A percentile compares a stretch with the other conserved stretches of the same genome.
Evolutionary conservation across 2,888 invertebrate species (phyloP).

Genomic region (Sphinx pinastri): DNA sequence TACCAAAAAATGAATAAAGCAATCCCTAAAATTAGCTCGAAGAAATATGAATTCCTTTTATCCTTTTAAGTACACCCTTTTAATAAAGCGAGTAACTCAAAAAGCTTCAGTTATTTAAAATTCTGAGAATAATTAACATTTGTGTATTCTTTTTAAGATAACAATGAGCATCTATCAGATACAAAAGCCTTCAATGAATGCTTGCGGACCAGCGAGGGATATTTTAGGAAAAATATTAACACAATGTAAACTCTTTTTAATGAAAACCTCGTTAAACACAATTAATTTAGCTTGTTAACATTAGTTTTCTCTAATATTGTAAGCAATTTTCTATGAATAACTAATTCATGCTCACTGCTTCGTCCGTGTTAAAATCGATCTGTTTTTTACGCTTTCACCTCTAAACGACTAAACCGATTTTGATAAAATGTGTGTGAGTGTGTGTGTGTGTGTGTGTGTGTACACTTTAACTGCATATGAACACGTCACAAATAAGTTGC

Average conservation of each 20-base stretch:
- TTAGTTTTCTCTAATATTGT: not conserved
- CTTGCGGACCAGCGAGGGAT: not conserved
- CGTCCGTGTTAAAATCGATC: no score
- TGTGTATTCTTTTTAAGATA: slow-evolving; percentile 30
- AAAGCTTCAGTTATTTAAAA: slow-evolving; percentile 40
- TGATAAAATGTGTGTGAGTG: no score
- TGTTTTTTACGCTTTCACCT: no score
- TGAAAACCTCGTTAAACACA: not conserved
- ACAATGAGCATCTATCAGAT: slow-evolving; percentile 26
- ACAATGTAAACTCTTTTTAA: not conserved
- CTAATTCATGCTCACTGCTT: no score
- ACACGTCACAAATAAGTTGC: no score
- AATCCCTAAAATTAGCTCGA: not conserved
- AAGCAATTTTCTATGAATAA: no score
- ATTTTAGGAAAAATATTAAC: not conserved
- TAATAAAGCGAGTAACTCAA: slow-evolving; percentile 1
- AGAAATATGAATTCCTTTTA: not conserved
- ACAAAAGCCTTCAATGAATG: not conserved
- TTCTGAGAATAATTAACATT: slow-evolving; percentile 36
- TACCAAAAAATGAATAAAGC: not conserved
- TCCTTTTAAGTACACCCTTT: not conserved
- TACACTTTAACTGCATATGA: no score
- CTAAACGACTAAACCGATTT: no score
- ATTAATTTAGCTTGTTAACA: not conserved
- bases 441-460: no score